A percentile compares a stretch with the other conserved stretches of the same genome.
phyloP scores from a whole-genome alignment of 2,797 vertebrate genomes.

The Mastacembelus armatus region DNA sequence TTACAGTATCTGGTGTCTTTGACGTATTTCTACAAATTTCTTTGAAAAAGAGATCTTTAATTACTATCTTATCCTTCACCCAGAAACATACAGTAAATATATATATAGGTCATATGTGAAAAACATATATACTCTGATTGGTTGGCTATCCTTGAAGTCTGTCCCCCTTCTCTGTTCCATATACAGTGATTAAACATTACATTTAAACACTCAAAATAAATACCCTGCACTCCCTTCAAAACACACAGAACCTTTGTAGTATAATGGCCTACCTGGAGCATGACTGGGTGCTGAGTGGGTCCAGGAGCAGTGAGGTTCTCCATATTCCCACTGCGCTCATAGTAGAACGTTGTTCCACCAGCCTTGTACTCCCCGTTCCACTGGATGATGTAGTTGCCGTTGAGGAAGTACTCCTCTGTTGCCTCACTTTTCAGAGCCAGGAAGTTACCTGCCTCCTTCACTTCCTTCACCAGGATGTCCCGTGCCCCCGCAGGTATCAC shows the following conservation, averaged over 20 bases:
- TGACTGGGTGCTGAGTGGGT: constrained; percentile 91
- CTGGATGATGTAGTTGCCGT: constrained; percentile 97
- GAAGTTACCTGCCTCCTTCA: constrained; percentile 94
- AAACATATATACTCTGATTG: background rate
- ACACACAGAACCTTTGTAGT: background rate
- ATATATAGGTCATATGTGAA: background rate
- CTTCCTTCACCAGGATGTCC: constrained; percentile 92
- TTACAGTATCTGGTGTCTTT: background rate
- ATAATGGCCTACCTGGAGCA: constrained; percentile 90
- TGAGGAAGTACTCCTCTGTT: constrained; percentile 92
- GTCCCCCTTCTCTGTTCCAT: too few relatives aligned
- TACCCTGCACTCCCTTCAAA: background rate
- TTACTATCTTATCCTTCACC: background rate
- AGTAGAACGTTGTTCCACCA: constrained; percentile 91
- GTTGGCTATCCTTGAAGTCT: background rate
- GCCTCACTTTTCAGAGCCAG: constrained; percentile 89
- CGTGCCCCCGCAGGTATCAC: constrained; percentile 95
- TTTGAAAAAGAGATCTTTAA: background rate
- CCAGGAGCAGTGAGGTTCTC: constrained; percentile 95
- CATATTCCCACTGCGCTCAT: constrained; percentile 91
- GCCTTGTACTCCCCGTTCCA: constrained; percentile 97
- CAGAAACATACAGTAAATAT: background rate
- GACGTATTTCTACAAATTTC: background rate
- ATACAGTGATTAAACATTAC: background rate
- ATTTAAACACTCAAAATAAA: background rate